These are phyloP conservation scores for Numida meleagris DNA, from an alignment of 2,113 vertebrate species.

Conservation along the genomic window DNA sequence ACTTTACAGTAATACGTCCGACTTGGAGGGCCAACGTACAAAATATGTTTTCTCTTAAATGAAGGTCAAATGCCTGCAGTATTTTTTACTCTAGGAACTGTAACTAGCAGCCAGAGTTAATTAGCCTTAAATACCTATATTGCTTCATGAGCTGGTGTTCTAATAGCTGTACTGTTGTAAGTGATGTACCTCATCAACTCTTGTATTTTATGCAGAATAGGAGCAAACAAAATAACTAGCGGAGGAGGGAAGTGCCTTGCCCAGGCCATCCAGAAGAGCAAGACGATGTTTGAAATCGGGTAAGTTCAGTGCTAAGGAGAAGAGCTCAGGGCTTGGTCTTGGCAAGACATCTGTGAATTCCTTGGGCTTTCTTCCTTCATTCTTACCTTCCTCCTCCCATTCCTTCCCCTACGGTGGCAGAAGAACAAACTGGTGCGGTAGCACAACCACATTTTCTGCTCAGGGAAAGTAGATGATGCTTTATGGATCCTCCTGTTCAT, in stretches of 20 bases:
- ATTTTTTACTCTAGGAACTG: background rate
- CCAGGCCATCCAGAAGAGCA: conserved; percentile 86
- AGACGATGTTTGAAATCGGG: conserved; percentile 90
- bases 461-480: background rate
- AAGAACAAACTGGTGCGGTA: background rate
- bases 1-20: background rate
- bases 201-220: conserved; percentile 80
- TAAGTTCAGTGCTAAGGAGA: conserved; percentile 68
- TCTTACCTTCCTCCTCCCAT: background rate
- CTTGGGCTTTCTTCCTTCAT: background rate
- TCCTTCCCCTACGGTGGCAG: background rate
- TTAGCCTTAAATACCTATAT: background rate
- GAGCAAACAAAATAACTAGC: conserved; percentile 87
- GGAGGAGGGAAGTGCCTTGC: conserved; percentile 88
- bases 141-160: background rate
- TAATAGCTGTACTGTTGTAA: background rate
- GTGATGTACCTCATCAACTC: background rate
- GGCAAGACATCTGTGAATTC: background rate
- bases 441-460: background rate
- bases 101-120: background rate
- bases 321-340: background rate
- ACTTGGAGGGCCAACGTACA: background rate
- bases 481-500: background rate
- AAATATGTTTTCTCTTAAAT: background rate
- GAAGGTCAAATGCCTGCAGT: background rate